Evolutionary conservation across 2,113 vertebrate genomes (phyloP).

Genomic region (Aspidoscelis tigris): DNA sequence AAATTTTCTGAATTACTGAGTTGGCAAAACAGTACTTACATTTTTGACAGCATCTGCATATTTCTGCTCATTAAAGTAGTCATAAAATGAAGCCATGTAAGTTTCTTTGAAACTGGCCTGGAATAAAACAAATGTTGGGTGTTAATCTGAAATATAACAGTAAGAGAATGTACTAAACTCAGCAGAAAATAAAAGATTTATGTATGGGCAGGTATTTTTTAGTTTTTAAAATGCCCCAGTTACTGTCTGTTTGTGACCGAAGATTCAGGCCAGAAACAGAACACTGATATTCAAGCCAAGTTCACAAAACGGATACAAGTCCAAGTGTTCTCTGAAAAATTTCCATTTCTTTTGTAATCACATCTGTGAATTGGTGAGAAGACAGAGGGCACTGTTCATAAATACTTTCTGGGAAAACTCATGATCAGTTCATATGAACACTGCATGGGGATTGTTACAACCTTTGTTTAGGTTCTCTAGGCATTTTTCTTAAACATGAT

Average conservation of each 20-base stretch:
- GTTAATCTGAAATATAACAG: constrained; percentile 22
- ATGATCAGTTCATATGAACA: not conserved
- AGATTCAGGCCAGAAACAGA: not conserved
- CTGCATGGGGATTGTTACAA: not conserved
- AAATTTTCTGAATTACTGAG: not conserved
- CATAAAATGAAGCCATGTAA: constrained; percentile 97
- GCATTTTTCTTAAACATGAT: not conserved
- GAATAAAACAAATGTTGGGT: constrained; percentile 59
- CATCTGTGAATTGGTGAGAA: not conserved
- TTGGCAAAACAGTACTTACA: constrained; percentile 77
- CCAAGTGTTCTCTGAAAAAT: constrained; percentile 27
- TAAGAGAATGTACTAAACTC: not conserved
- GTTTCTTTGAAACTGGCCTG: constrained; percentile 98
- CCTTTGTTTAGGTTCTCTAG: too few relatives aligned
- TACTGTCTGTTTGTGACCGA: not conserved
- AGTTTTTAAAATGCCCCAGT: constrained; percentile 19
- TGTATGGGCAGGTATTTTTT: not conserved
- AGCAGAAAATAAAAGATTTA: constrained; percentile 20
- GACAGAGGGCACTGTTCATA: not conserved
- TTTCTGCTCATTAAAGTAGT: constrained; percentile 98
- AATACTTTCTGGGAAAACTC: not conserved
- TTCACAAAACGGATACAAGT: constrained; percentile 29
- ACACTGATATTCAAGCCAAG: constrained; percentile 25
- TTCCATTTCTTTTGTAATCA: constrained; percentile 10
- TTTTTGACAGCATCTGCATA: constrained; percentile 98